phyloP scores from a whole-genome alignment of 2,797 vertebrate species.

The Urosaurus nigricauda region DNA sequence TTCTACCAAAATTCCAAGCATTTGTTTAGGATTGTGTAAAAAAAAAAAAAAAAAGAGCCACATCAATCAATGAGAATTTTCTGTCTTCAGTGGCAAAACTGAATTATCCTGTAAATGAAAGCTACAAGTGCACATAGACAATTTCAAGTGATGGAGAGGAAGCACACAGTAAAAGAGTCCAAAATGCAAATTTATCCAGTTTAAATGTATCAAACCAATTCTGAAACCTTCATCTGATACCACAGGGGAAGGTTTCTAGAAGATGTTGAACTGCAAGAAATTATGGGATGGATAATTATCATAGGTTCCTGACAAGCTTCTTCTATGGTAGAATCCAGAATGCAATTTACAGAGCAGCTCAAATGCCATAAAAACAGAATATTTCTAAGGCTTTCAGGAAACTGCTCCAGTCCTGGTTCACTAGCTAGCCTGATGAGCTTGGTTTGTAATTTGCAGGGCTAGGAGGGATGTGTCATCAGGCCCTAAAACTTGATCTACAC shows the following conservation, averaged over 20 bases:
- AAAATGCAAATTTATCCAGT: not conserved
- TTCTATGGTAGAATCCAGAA: too few relatives aligned
- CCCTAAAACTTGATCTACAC: too few relatives aligned
- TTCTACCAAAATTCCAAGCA: slow-evolving; percentile 36
- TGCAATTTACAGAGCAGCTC: too few relatives aligned
- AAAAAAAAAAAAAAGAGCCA: slow-evolving; percentile 3
- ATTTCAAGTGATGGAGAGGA: not conserved
- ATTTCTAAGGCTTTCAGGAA: too few relatives aligned
- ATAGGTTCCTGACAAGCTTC: not conserved
- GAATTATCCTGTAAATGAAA: not conserved
- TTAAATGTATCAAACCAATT: not conserved
- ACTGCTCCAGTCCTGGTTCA: not conserved
- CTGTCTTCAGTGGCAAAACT: not conserved
- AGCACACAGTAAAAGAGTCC: not conserved
- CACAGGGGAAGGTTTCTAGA: too few relatives aligned
- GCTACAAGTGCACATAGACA: not conserved
- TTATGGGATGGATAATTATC: not conserved
- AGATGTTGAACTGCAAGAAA: not conserved
- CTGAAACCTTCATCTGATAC: not conserved
- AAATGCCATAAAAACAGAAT: too few relatives aligned
- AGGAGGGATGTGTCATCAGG: not conserved
- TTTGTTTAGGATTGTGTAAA: not conserved
- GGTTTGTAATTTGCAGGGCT: not conserved
- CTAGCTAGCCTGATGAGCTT: not conserved
- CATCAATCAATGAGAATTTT: not conserved